phyloP scores from a whole-genome alignment of 1,140 invertebrate species.

The Drosophila murphyi region DNA sequence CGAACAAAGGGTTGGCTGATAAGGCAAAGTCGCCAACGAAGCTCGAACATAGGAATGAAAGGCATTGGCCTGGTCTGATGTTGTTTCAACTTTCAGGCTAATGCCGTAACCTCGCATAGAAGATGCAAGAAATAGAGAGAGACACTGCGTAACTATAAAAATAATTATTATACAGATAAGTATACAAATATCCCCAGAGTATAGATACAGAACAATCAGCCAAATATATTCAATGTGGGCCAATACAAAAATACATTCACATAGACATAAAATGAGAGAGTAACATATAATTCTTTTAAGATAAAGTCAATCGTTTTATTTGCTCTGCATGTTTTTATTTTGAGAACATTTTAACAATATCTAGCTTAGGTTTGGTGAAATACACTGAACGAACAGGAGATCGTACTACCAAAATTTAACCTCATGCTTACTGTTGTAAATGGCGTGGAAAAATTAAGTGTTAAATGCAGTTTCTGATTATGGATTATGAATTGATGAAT shows the following conservation, averaged over 20 bases:
- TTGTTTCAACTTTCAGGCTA: background rate
- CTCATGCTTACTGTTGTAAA: too few species aligned
- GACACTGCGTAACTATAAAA: conserved; percentile 53
- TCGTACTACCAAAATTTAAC: too few species aligned
- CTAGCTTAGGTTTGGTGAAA: too few species aligned
- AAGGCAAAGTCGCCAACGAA: conserved; percentile 14
- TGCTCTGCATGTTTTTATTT: too few species aligned
- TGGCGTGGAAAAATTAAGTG: too few species aligned
- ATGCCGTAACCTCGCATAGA: conserved; percentile 15
- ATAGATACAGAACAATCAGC: background rate
- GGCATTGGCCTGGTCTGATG: background rate
- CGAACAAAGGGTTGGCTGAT: background rate
- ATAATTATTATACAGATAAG: conserved; percentile 18
- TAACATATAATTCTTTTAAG: too few species aligned
- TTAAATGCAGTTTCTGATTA: too few species aligned
- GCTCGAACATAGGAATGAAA: background rate
- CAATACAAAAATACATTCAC: background rate
- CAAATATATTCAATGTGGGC: background rate
- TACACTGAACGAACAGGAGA: too few species aligned
- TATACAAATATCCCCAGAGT: background rate
- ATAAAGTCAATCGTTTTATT: too few species aligned
- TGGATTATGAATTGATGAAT: too few species aligned
- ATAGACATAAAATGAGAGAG: background rate
- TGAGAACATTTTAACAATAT: too few species aligned
- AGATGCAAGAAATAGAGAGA: conserved; percentile 2